Base-by-base conservation (phyloP, 2,797 vertebrate species). In the Protosalanx chinensis region DNA sequence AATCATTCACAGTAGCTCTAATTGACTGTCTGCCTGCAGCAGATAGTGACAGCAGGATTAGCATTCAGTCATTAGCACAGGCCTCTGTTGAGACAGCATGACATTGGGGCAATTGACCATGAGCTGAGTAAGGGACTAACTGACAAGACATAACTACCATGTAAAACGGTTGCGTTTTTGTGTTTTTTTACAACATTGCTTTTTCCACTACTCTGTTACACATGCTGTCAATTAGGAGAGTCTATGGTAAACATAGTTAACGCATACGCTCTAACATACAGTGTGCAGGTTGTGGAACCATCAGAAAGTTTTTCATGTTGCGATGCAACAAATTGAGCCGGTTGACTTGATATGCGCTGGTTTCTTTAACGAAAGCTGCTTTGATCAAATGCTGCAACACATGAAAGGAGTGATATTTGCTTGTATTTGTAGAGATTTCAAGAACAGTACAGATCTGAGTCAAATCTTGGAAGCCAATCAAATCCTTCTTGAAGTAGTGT, bases 41-140 rank as follows among this genome's bases (percentile, higher is more conserved):
- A 82, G 79, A 85, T 76, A 76, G 77, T 63, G 79, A 81, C 79
- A 72, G 79, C 76, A 73, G 79, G 78, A 82, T 85, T 79, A 84
- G 76, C 78, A 70, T 76, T 80, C 67, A 69, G 71, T 85, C 78
- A 76, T 84, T 87, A 85, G 57, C 73, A 64, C 37, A 41, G 3
- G 37, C 64, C 70, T 68, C 77, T 58, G 3, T 0, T 18, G 56
- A 23, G 78, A 83, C 51, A 37, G 15, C 49, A 56, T 7, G 65
- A 67, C 5, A 16, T 16, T 7, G 1, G 16, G 46, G 20, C 13
- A 29, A 15, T 61, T 33, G 2, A 13, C 20, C 49, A 6, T 5
- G 29, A 5, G 67, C 4, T 20, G 30, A 57, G 53, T 35, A 35
- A 6, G 53, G 5, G 49, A 33, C 41, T 13, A 30, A 6, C 49